Conservation (phyloP, 2,888 invertebrate genomes). For the Eupithecia tripunctaria region DNA sequence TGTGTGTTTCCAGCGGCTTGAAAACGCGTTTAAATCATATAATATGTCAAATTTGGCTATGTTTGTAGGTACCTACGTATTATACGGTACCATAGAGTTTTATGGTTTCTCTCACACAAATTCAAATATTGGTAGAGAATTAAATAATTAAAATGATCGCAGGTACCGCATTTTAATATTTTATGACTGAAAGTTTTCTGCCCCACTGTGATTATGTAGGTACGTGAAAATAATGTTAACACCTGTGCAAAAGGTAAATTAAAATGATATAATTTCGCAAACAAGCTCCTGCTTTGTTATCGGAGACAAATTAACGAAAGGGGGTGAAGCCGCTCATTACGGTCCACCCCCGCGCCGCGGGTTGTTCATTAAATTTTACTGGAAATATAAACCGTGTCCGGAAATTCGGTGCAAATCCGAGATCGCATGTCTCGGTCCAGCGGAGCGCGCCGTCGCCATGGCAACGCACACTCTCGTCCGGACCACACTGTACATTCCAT, state of each 20-base stretch:
- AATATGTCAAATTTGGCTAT: too few species aligned
- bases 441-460: slow-evolving; percentile 44
- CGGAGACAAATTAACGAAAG: slow-evolving; percentile 20
- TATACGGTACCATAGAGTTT: too few species aligned
- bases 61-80: too few species aligned
- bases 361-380: slow-evolving; percentile 8
- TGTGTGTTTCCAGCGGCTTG: neutral
- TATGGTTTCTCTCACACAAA: too few species aligned
- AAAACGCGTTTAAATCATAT: too few species aligned
- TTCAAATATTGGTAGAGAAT: too few species aligned
- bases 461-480: slow-evolving; percentile 35
- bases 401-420: slow-evolving; percentile 21
- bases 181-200: neutral
- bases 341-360: slow-evolving; percentile 11
- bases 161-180: neutral
- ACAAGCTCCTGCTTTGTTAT: slow-evolving; percentile 19
- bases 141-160: too few species aligned
- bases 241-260: neutral
- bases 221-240: neutral
- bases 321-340: slow-evolving; percentile 8
- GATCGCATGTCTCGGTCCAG: slow-evolving; percentile 39
- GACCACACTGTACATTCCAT: neutral
- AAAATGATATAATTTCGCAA: neutral
- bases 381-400: slow-evolving; percentile 14
- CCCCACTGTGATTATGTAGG: neutral